phyloP scores from a whole-genome alignment of 2,113 vertebrate genomes.

The Lota lota region DNA sequence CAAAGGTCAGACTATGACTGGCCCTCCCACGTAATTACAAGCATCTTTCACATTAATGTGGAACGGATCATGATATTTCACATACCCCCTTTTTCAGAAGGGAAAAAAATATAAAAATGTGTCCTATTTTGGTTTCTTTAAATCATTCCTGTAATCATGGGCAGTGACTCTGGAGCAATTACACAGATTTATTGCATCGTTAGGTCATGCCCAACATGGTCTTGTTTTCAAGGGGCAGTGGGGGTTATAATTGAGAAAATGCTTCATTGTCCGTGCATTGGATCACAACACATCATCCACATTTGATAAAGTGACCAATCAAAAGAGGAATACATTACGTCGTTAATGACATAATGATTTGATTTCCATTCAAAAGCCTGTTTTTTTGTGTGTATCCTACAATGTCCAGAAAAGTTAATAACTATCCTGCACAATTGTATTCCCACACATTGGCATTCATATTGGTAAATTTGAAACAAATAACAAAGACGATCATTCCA shows the following conservation, averaged over 20 bases:
- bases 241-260: not conserved
- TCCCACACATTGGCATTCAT: too few relatives aligned
- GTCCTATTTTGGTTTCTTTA: constrained; percentile 5
- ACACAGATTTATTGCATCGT: constrained; percentile 31
- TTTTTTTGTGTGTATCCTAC: too few relatives aligned
- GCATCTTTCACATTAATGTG: constrained; percentile 33
- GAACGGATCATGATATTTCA: constrained; percentile 28
- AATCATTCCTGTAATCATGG: constrained; percentile 22
- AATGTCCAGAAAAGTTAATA: too few relatives aligned
- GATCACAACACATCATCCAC: too few relatives aligned
- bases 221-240: not conserved
- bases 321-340: too few relatives aligned
- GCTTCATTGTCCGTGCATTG: not conserved
- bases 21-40: constrained; percentile 31
- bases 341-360: too few relatives aligned
- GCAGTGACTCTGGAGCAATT: constrained; percentile 23
- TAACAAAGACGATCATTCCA: too few relatives aligned
- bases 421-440: too few relatives aligned
- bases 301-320: too few relatives aligned
- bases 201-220: constrained; percentile 7
- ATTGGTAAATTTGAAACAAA: too few relatives aligned
- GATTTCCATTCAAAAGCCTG: too few relatives aligned
- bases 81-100: not conserved
- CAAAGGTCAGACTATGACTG: constrained; percentile 39
- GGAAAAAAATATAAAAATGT: constrained; percentile 9